Evolutionary conservation across 2,113 vertebrate genomes (phyloP), one percentile per base, ranked within the genome.

Genomic region (Galemys pyrenaicus): DNA sequence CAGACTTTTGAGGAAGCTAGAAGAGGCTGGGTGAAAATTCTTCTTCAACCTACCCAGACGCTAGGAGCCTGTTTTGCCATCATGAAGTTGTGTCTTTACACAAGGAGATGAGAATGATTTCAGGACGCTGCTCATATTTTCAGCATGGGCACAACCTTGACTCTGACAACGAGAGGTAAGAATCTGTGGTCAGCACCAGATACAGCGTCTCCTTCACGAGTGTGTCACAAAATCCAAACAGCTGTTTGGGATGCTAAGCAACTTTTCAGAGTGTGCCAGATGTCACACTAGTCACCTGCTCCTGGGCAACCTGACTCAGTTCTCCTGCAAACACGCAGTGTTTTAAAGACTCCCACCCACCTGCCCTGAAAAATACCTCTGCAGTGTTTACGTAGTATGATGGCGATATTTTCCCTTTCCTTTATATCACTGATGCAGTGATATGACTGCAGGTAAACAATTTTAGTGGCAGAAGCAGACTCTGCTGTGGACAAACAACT

Each of bases 141-240:
- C 7, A 46, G 28, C 30, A 13, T 24, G 22, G 56, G 35, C 41
- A 3, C 30, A 62, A 24, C 64, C 80, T 65, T 67, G 58, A 9
- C 32, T 58, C 39, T 62, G 60, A 78, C 54, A 39, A 28, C 12
- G 26, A 44, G 46, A 71, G 65, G 26, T 28, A 20, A 9, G 74
- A 28, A 73, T 74, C 49, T 75, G 93, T 77, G 94, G 91, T 75
- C 85, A 54, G 37, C 6, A 65, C 80, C 51, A 80, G 87, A 75
- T 65, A 77, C 20, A 39, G 11, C 13, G 0, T 70, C 75, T 92
- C 71, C 49, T 90, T 32, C n/a, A 15, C 3, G 71, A 8, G 37
- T n/a, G 44, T 30, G 74, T 37, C 80, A 46, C 84, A 70, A 62
- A 75, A 79, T 70, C 51, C 20, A 62, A 92, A 56, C 88, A 87